Evolutionary conservation across 1,140 invertebrate genomes (phyloP).

Genomic region (Bombus ignitus): DNA sequence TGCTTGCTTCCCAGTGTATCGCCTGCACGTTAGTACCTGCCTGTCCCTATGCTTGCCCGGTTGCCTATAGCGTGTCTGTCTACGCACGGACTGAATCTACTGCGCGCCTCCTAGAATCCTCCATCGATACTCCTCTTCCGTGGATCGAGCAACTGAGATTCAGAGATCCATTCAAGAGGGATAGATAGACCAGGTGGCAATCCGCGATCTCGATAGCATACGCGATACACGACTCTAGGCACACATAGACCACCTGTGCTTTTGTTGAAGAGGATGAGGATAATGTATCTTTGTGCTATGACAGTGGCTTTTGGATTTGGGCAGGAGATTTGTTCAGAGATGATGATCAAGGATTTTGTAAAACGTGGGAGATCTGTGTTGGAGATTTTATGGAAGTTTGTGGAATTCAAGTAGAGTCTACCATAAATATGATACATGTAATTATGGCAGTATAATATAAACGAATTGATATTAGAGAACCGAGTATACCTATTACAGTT

Average conservation of each 20-base stretch:
- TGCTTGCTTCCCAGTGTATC: constrained; percentile 1
- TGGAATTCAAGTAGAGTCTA: too few species aligned
- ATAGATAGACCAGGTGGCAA: constrained; percentile 54
- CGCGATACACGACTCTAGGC: not conserved
- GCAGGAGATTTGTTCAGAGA: too few species aligned
- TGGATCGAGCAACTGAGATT: constrained; percentile 24
- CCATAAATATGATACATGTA: too few species aligned
- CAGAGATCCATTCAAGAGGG: constrained; percentile 54
- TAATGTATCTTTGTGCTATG: not conserved
- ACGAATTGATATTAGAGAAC: too few species aligned
- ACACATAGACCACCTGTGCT: not conserved
- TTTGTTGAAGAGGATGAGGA: not conserved
- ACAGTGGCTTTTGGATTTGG: too few species aligned
- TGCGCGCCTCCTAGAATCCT: constrained; percentile 44
- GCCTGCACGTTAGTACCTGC: constrained; percentile 8
- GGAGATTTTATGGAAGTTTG: too few species aligned
- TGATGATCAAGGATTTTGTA: too few species aligned
- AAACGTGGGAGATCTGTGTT: too few species aligned
- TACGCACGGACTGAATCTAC: constrained; percentile 59
- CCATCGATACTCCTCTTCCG: constrained; percentile 18
- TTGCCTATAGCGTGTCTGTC: constrained; percentile 37
- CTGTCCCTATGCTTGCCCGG: not conserved
- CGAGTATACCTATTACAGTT: too few species aligned
- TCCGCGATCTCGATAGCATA: constrained; percentile 13
- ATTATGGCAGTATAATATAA: too few species aligned